phyloP scores from a whole-genome alignment of 1,140 invertebrate genomes.

The Dreissena polymorpha region DNA sequence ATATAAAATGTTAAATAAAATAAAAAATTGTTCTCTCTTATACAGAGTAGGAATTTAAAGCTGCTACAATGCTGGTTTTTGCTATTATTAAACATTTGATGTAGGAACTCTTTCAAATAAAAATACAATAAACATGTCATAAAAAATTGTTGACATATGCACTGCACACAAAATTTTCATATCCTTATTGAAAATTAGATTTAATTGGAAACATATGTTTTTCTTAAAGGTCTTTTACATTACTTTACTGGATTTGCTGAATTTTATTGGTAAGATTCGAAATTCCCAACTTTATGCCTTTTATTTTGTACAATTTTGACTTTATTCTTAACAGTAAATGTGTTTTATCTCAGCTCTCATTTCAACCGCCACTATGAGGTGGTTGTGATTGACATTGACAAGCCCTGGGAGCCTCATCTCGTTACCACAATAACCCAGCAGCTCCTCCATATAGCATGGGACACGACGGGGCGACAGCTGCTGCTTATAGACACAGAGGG shows the following conservation, averaged over 20 bases:
- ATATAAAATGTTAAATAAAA: no score
- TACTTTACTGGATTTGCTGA: not conserved
- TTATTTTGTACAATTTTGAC: not conserved
- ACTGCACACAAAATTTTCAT: not conserved
- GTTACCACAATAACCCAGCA: conserved; percentile 58
- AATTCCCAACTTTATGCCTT: not conserved
- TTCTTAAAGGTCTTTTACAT: not conserved
- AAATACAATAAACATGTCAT: no score
- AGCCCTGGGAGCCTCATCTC: conserved; percentile 67
- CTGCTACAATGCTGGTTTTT: no score
- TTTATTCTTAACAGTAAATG: not conserved
- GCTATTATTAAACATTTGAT: no score
- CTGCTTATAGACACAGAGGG: conserved; percentile 64
- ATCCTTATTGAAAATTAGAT: not conserved
- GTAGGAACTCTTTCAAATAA: no score
- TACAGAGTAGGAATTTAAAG: no score
- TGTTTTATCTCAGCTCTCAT: conserved; percentile 41
- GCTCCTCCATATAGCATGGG: conserved; percentile 67
- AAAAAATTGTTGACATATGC: not conserved
- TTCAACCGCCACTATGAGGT: conserved; percentile 66
- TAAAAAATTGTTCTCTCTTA: no score
- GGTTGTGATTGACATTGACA: conserved; percentile 68
- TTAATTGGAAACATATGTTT: not conserved
- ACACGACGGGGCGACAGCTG: conserved; percentile 63
- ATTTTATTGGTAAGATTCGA: not conserved